Evolutionary conservation across 2,797 vertebrate species (phyloP), one percentile per base, ranked within the genome.

Genomic region (Siniperca scherzeri): DNA sequence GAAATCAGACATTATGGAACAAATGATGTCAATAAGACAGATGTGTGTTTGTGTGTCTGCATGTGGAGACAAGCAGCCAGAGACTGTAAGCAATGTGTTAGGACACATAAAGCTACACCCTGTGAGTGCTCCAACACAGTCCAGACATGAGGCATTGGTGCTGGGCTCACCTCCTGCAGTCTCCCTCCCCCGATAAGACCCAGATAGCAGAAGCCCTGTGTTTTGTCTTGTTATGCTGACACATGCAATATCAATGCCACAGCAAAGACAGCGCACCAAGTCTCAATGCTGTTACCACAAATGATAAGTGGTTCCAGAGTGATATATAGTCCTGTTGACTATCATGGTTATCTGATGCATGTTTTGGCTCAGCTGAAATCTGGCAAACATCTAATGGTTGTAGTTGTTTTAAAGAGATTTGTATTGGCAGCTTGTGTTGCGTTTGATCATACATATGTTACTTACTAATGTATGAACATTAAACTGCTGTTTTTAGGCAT

Each of bases 171-270:
- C 71, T 69, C 44, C 75, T 67, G 46, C 48, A 12, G 59, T 13
- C 48, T 19, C 21, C 72, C 13, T 8, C 48, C 2, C 7, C 36
- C 60, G 86, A 91, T 90, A 86, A 87, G 56, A 69, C 64, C 52
- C 71, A 68, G 86, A 90, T 74, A 79, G 50, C 60, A 30, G 68
- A 3, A 46, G 0, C 33, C 53, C 89, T 89, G 82, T 33, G 62
- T 72, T 82, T 78, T 50, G 78, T 86, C 87, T 64, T 25, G 8
- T 74, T 77, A 22, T 71, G 13, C 74, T 60, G 42, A 77, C 60
- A 62, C 77, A n/a, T 10, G 25, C 36, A 10, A n/a, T 74, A 62
- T 80, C 83, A 73, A 11, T 44, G 65, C 64, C 70, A 53, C 67
- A 56, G 71, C 52, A 5, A 1, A 4, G 57, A 27, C 56, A 1